phyloP scores from a whole-genome alignment of 53 echinoderm and acorn worm genomes.

The Arbacia lixula region DNA sequence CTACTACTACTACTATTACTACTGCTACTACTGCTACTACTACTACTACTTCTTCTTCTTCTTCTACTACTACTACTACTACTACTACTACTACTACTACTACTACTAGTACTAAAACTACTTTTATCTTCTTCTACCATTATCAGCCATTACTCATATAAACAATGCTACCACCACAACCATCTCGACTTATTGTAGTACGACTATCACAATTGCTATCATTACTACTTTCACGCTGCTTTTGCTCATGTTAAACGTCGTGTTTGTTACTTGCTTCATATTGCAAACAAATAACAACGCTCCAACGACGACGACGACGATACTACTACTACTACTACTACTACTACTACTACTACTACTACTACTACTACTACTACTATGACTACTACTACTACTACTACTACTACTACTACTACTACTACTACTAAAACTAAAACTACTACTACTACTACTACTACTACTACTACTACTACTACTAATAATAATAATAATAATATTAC shows the following conservation, averaged over 20 bases:
- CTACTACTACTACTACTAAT: conserved; percentile 24
- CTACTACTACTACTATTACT: conserved; percentile 17
- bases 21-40: conserved; percentile 8
- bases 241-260: too few relatives aligned
- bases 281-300: too few relatives aligned
- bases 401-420: too few relatives aligned
- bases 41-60: background rate
- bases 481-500: background rate
- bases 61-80: conserved; percentile 15
- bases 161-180: too few relatives aligned
- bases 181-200: too few relatives aligned
- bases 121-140: too few relatives aligned
- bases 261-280: too few relatives aligned
- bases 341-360: conserved; percentile 25
- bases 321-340: conserved; percentile 8
- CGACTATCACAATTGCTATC: too few relatives aligned
- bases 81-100: conserved; percentile 18
- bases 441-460: conserved; percentile 22
- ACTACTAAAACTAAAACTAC: background rate
- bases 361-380: conserved; percentile 9
- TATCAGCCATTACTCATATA: too few relatives aligned
- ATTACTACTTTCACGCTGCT: too few relatives aligned
- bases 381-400: conserved; percentile 12
- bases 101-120: conserved; percentile 5
- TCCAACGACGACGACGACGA: too few relatives aligned